Evolutionary conservation across 1,140 invertebrate species (phyloP).

Genomic region (Piezodorus guildinii): DNA sequence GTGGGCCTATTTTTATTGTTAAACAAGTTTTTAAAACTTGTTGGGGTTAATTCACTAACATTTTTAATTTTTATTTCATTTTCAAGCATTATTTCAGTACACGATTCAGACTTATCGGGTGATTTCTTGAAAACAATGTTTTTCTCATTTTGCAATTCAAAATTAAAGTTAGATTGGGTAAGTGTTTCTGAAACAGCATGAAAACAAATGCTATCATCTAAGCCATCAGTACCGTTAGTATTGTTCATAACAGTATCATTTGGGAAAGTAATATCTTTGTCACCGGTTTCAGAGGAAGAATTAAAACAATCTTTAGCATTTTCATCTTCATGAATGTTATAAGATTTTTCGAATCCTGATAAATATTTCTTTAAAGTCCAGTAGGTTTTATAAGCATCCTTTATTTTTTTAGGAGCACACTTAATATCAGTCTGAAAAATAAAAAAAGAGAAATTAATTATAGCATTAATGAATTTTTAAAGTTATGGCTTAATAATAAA

Average conservation of each 20-base stretch:
- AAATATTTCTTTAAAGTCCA: constrained; percentile 57
- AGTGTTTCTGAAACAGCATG: constrained; percentile 17
- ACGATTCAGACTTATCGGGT: too few species aligned
- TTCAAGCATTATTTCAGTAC: too few species aligned
- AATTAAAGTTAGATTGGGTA: not conserved
- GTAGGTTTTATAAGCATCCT: constrained; percentile 67
- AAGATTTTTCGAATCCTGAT: constrained; percentile 31
- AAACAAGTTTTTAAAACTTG: constrained; percentile 10
- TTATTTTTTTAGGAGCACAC: constrained; percentile 53
- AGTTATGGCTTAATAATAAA: too few species aligned
- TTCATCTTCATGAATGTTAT: constrained; percentile 33
- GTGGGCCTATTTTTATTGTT: not conserved
- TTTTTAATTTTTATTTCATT: not conserved
- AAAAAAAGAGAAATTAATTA: constrained; percentile 26
- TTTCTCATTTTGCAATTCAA: too few species aligned
- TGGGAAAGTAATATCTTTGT: not conserved
- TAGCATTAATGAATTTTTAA: too few species aligned
- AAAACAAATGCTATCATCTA: constrained; percentile 18
- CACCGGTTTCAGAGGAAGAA: constrained; percentile 6
- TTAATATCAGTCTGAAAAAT: constrained; percentile 58
- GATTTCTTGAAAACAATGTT: too few species aligned
- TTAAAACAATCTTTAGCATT: constrained; percentile 27
- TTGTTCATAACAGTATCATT: not conserved
- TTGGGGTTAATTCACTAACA: not conserved
- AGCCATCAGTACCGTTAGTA: constrained; percentile 2